Conservation (phyloP, 1,140 invertebrate species). For the Polyergus mexicanus region DNA sequence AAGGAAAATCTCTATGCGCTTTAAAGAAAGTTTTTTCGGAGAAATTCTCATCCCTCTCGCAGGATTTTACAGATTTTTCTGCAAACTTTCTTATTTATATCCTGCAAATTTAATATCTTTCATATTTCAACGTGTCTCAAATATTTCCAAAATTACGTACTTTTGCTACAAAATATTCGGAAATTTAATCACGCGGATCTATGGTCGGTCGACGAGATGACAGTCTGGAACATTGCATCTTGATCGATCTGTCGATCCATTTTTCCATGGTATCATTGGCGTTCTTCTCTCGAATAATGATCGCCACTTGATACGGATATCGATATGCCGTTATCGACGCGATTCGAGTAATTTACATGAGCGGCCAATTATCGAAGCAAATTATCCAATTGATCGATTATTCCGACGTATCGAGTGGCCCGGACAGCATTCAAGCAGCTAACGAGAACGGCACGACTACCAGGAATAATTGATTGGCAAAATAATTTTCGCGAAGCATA, state of each 20-base stretch:
- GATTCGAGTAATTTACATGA: constrained; percentile 56
- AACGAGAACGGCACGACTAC: constrained; percentile 48
- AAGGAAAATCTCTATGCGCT: constrained; percentile 4
- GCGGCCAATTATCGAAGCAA: constrained; percentile 56
- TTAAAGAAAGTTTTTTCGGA: background rate
- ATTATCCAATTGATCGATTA: constrained; percentile 61
- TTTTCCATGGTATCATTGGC: background rate
- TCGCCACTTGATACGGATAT: constrained; percentile 18
- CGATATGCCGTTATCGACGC: constrained; percentile 33
- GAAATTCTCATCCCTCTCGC: background rate
- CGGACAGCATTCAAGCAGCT: constrained; percentile 50
- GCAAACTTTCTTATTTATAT: background rate
- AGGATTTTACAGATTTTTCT: constrained; percentile 2
- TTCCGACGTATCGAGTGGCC: constrained; percentile 60
- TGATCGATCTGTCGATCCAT: background rate
- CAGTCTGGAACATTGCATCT: background rate
- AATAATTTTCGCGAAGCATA: constrained; percentile 49
- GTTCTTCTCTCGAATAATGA: constrained; percentile 17
- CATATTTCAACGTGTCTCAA: background rate
- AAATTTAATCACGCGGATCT: no score
- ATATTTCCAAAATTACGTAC: background rate
- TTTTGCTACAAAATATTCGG: no score
- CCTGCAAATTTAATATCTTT: background rate
- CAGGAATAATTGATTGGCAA: constrained; percentile 60
- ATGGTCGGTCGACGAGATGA: no score